Base-by-base conservation (phyloP, 2,888 invertebrate species). In the Scrobipalpa atriplicella region DNA sequence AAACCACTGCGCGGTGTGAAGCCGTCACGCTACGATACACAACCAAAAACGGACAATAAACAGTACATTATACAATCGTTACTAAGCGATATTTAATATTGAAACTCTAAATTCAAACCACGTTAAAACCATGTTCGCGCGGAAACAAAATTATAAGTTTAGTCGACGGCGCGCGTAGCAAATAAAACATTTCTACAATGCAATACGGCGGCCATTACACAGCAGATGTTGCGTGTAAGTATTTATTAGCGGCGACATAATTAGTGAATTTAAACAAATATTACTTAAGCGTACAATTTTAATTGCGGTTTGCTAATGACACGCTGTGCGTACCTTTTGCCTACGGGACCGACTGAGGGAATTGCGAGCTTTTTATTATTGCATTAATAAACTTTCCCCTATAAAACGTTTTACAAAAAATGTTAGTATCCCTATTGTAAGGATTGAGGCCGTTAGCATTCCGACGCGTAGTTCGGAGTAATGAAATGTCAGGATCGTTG, bases 241-340 rank as follows among this genome's bases (percentile, higher is more conserved):
- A 89, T 88, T 86, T 87, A 91, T 92, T 91, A 90, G 85, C 74
- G 83, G 84, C 79, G 77, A 80, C 80, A 78, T 91, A 90, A 92
- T 91, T 89, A 90, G 87, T 85, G 84, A 90, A 89, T 90, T 86
- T 86, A 84, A 89, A 89, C 92, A 92, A 92, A 92, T 89, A 91
- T 87, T 84, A 87, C 83, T 85, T 87, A 85, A 78, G 86, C 86
- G 85, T 88, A 86, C 84, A 76, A 83, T 88, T 91, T 87, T 91
- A 90, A 90, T 90, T 89, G 84, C 80, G 69, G 72, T 72, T 72
- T 71, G 72, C 69, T 87, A 89, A 88, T 87, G 82, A 87, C 81
- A 86, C 73, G 79, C 75, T 72, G n/a, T 47, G 71, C 66, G 62
- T 62, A 38, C 47, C 60, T 63, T 66, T 65, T 47, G 54, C 62